phyloP scores from a whole-genome alignment of 2,797 vertebrate genomes.

The Steatocranus sp. region DNA sequence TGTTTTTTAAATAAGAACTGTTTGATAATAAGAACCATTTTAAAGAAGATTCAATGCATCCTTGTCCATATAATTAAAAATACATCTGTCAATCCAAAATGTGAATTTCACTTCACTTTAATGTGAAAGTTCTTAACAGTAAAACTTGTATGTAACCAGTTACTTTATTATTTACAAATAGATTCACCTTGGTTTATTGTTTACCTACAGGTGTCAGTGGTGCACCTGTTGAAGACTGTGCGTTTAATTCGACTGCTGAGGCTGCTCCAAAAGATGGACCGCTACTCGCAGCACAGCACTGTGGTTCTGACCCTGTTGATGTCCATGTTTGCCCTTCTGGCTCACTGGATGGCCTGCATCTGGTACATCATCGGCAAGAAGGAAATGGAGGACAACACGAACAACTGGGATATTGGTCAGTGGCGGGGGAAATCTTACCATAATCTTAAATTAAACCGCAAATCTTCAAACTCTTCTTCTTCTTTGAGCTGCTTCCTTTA shows the following conservation, averaged over 20 bases:
- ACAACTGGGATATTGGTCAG: constrained; percentile 96
- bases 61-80: neutral
- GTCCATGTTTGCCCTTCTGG: constrained; percentile 96
- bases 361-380: constrained; percentile 98
- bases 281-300: constrained; percentile 96
- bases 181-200: neutral
- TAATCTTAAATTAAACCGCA: neutral
- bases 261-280: constrained; percentile 95
- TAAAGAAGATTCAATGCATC: neutral
- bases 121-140: neutral
- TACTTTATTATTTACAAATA: neutral
- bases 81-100: no score
- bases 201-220: constrained; percentile 86
- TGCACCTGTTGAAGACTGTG: constrained; percentile 94
- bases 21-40: neutral
- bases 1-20: neutral
- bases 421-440: neutral
- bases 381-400: constrained; percentile 92
- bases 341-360: constrained; percentile 99
- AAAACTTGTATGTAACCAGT: neutral
- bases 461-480: neutral
- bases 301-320: constrained; percentile 95
- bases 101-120: neutral
- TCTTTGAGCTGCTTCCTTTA: neutral
- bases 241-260: constrained; percentile 90